phyloP scores from a whole-genome alignment of 2,113 vertebrate genomes.

The Bubo scandiacus region DNA sequence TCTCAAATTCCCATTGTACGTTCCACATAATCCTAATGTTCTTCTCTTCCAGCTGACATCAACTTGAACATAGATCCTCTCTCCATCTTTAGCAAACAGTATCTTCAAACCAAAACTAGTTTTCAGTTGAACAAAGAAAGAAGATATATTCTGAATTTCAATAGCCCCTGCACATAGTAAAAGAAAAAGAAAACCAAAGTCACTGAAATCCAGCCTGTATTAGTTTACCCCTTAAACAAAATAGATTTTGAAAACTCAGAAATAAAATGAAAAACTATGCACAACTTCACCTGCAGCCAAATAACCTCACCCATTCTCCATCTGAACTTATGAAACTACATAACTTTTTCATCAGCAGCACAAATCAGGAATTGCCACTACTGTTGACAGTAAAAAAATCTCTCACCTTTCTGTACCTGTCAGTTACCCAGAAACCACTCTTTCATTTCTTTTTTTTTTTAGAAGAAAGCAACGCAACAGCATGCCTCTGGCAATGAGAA shows the following conservation, averaged over 20 bases:
- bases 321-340: background rate
- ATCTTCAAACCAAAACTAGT: slow-evolving; percentile 88
- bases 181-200: background rate
- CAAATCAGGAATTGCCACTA: background rate
- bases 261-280: background rate
- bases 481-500: background rate
- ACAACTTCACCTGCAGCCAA: background rate
- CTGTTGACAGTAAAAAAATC: background rate
- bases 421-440: background rate
- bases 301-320: background rate
- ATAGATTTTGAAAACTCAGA: background rate
- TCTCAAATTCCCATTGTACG: slow-evolving; percentile 94
- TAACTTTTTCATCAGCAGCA: background rate
- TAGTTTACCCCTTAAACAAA: background rate
- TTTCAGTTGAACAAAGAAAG: slow-evolving; percentile 89
- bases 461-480: background rate
- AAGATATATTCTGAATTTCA: slow-evolving; percentile 87
- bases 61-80: slow-evolving; percentile 90
- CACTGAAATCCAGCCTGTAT: background rate
- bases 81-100: slow-evolving; percentile 86
- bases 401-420: background rate
- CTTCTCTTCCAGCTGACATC: slow-evolving; percentile 85
- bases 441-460: background rate
- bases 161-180: slow-evolving; percentile 75
- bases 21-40: slow-evolving; percentile 94